Evolutionary conservation across 2,888 invertebrate species (phyloP), one percentile per base, ranked within the genome.

Genomic region (Melanargia galathea): DNA sequence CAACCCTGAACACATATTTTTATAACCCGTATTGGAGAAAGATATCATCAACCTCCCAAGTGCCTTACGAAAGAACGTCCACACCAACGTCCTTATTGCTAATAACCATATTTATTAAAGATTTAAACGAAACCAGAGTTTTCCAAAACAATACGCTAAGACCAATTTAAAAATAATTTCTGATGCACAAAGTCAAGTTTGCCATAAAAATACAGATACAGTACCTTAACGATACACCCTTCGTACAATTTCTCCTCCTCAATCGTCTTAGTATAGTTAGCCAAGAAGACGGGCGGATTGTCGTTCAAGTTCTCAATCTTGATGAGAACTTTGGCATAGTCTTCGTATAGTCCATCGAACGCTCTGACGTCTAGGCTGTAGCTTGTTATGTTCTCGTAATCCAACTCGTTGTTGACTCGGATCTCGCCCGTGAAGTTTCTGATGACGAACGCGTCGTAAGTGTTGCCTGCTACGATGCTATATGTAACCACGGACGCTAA

Each of bases 241-340:
- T 93, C 92, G 60, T 94, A 93, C 10, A 95, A 76, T 57, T 90
- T 92, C 78, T 97, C 97, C 78, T 97, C 97, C 54, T 93, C 89
- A 64, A 97, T 96, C 0, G 94, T 95, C 56, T 95, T 95, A 59
- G 94, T 94, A 74, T 95, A 95, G 56, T 94, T 92, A 57, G 94
- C 94, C 54, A 93, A 84, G 77, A 99, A 98, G 1, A 95, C 93
- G 0, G 99, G 99, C 0, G 95, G 95, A 82, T 98, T 97, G 81
- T 99, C 99, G 79, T 99, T 99, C 51, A 98, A 95, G 82, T 99
- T 96, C 72, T 94, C 95, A 59, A 98, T 95, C 72, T 95, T 94
- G 55, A 98, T 97, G 56, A 94, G 93, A 0, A 98, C 98, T 72
- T 93, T 94, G 0, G 97, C 95, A 62, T 94, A 94, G 76, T 97